phyloP scores from a whole-genome alignment of 2,113 vertebrate genomes.

The Emydocephalus ijimae region DNA sequence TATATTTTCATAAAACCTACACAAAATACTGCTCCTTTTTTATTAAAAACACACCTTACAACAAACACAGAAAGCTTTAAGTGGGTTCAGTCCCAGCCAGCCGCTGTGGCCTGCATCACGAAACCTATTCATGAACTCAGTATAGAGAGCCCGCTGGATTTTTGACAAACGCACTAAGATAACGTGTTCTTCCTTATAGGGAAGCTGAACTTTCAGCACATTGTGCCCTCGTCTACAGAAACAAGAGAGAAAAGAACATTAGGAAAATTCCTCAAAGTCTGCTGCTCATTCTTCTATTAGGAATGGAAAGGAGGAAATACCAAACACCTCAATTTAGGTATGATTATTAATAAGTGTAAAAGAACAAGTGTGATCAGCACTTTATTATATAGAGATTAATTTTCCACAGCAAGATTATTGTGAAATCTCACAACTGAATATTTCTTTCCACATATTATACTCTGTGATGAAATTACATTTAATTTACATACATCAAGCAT shows the following conservation, averaged over 20 bases:
- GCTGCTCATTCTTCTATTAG: background rate
- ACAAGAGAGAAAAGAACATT: conserved; percentile 20
- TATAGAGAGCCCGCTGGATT: conserved; percentile 91
- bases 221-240: conserved; percentile 87
- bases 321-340: background rate
- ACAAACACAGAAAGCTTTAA: conserved; percentile 98
- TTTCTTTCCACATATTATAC: background rate
- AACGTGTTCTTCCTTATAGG: conserved; percentile 91
- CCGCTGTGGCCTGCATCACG: conserved; percentile 93
- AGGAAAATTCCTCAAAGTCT: conserved; percentile 6
- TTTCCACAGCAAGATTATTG: too few species aligned
- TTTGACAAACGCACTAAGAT: conserved; percentile 92
- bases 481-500: background rate
- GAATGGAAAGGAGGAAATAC: background rate
- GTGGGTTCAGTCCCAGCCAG: conserved; percentile 95
- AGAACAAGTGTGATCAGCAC: background rate
- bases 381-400: background rate
- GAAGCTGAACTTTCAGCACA: conserved; percentile 89
- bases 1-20: background rate
- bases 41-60: conserved; percentile 83
- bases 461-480: background rate
- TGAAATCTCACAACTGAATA: background rate
- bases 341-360: background rate
- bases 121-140: conserved; percentile 97
- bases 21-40: background rate